Evolutionary conservation across 1,140 invertebrate species (phyloP), one percentile per base, ranked within the genome.

Genomic region (Ips typographus): DNA sequence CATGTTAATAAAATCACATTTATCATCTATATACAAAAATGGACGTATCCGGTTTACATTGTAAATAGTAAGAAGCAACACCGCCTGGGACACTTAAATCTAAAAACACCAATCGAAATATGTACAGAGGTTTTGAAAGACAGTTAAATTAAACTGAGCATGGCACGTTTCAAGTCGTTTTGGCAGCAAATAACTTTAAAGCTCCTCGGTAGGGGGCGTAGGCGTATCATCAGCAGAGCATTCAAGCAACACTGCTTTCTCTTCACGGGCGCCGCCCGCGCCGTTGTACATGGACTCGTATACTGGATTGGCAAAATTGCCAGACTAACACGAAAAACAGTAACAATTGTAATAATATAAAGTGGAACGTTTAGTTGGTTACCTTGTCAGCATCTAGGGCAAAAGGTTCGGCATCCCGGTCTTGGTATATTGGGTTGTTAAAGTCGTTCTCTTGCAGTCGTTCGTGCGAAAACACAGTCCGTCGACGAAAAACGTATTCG

Each of bases 341-440:
- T 22, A 3, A 44, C 3, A 43, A 37, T 56, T 37, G 38, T 4
- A 59, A 59, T 22, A 71, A 52, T 44, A 47, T 62, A 56, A 65
- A 40, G 62, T 55, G 65, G 41, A 65, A 59, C 58, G 5, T 55
- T 55, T 4, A 74, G 22, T 22, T 22, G 22, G 71, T 70, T 78
- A 88, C 87, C 80, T 87, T 86, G 76, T 88, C 85, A 47, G 86
- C 79, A 66, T 86, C 85, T 67, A 85, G 80, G 44, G 83, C 82
- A 74, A 89, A 79, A 39, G 85, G 85, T 41, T 88, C 88, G 47
- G 85, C 83, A 76, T 89, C 88, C 49, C 85, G 84, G 61, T 86
- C 86, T 65, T 91, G 84, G 80, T 93, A 94, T 84, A 94, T 93
- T 6, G 93, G 92, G 83, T 94, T 94, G 76, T 92, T 92, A 55